These are phyloP conservation scores for Drosophila borborema DNA, from an alignment of 2,888 invertebrate species.

Conservation along the genomic window DNA sequence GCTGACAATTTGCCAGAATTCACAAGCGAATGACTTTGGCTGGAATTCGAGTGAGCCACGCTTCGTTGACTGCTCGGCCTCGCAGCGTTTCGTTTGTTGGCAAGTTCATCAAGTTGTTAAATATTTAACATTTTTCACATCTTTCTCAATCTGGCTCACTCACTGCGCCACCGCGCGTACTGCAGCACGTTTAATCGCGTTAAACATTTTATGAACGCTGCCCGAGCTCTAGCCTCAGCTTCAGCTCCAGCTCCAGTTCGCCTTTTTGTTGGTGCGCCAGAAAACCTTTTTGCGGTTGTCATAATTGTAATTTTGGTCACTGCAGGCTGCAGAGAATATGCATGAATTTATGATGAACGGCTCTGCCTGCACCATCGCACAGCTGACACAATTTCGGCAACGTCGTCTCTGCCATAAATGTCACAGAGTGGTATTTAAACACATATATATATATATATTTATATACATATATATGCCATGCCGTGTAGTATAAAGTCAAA, in stretches of 20 bases:
- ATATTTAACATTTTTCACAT: slow-evolving; percentile 58
- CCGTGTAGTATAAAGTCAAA: slow-evolving; percentile 20
- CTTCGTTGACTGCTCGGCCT: slow-evolving; percentile 58
- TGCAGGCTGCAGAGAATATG: slow-evolving; percentile 73
- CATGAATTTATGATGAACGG: slow-evolving; percentile 79
- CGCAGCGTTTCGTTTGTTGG: slow-evolving; percentile 37
- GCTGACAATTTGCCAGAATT: slow-evolving; percentile 68
- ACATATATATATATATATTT: slow-evolving; percentile 25
- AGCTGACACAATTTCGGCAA: slow-evolving; percentile 67
- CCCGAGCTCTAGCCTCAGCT: neutral
- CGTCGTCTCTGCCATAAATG: slow-evolving; percentile 55
- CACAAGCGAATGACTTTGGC: slow-evolving; percentile 55
- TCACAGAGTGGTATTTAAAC: slow-evolving; percentile 43
- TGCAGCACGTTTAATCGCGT: slow-evolving; percentile 76
- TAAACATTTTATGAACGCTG: slow-evolving; percentile 74
- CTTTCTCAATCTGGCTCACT: slow-evolving; percentile 19
- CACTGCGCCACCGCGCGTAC: slow-evolving; percentile 29
- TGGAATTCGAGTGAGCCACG: slow-evolving; percentile 63
- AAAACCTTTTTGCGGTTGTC: slow-evolving; percentile 81
- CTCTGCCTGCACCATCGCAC: slow-evolving; percentile 2
- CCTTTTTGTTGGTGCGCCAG: slow-evolving; percentile 75
- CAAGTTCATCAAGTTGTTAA: slow-evolving; percentile 72
- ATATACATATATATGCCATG: slow-evolving; percentile 9
- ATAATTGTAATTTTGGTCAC: slow-evolving; percentile 81
- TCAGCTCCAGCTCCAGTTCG: slow-evolving; percentile 16